Conservation (phyloP, 2,888 invertebrate genomes). For the Diogma glabrata region DNA sequence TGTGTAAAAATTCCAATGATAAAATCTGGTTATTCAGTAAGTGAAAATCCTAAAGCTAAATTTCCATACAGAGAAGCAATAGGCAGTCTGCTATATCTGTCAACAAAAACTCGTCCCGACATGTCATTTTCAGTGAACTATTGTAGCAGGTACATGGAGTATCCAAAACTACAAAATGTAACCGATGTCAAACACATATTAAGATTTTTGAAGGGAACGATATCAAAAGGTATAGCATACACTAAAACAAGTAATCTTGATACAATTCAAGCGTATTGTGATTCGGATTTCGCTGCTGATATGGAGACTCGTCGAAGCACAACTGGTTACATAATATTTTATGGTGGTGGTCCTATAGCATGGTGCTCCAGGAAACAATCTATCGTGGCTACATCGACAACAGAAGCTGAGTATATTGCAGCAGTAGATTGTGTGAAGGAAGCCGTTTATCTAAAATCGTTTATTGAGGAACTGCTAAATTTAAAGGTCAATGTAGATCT, state of each 20-base stretch:
- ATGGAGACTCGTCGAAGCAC: slow-evolving; percentile 16
- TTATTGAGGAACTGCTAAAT: neutral
- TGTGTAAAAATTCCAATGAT: neutral
- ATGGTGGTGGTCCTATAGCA: slow-evolving; percentile 12
- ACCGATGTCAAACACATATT: neutral
- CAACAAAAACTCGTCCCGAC: neutral
- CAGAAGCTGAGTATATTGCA: slow-evolving; percentile 15
- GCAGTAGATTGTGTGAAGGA: neutral
- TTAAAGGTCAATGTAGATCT: neutral
- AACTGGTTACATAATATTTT: slow-evolving; percentile 15
- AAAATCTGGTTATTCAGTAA: neutral
- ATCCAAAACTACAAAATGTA: too few relatives aligned
- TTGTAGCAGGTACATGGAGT: neutral
- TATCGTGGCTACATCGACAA: slow-evolving; percentile 15
- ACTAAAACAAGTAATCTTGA: neutral
- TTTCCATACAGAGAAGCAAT: neutral
- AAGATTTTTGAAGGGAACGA: neutral
- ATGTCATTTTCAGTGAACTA: neutral
- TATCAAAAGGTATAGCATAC: neutral
- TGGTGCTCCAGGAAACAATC: slow-evolving; percentile 16
- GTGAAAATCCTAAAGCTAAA: neutral
- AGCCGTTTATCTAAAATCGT: neutral
- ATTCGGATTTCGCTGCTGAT: slow-evolving; percentile 3
- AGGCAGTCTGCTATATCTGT: neutral
- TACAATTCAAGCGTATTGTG: neutral